Evolutionary conservation across 1,140 invertebrate species (phyloP).

Genomic region (Radopholus similis): DNA sequence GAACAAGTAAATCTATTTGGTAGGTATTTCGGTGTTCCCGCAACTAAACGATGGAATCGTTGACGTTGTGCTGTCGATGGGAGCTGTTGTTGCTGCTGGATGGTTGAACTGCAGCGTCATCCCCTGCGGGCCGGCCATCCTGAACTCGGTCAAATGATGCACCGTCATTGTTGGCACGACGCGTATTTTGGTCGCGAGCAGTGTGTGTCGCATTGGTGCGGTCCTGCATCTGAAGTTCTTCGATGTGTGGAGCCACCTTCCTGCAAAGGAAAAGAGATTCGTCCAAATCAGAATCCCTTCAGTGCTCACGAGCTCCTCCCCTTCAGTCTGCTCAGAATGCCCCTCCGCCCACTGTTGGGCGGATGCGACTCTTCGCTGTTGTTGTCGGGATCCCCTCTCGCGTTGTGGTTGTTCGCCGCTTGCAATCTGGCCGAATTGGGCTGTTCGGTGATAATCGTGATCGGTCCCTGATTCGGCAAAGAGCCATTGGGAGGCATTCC

Average conservation of each 20-base stretch:
- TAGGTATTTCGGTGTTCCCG: too few species aligned
- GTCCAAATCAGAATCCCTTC: too few species aligned
- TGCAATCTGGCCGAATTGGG: neutral
- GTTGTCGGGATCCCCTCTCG: neutral
- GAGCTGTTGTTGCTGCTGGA: neutral
- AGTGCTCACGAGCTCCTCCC: neutral
- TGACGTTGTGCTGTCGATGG: neutral
- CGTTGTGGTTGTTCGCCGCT: neutral
- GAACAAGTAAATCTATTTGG: too few species aligned
- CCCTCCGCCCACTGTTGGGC: neutral
- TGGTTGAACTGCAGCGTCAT: neutral
- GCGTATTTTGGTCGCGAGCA: neutral
- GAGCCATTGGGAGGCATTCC: slow-evolving; percentile 13
- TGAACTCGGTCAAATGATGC: neutral
- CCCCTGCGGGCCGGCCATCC: neutral
- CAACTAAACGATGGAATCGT: neutral
- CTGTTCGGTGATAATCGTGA: slow-evolving; percentile 6
- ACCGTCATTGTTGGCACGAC: neutral
- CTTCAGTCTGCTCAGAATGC: neutral
- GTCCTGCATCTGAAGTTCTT: too few species aligned
- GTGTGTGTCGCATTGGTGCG: neutral
- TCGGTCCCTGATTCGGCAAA: neutral
- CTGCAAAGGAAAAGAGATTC: too few species aligned
- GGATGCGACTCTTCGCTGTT: neutral
- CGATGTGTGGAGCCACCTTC: too few species aligned